Evolutionary conservation across 2,113 vertebrate species (phyloP).

Genomic region (Tyrannus savana): DNA sequence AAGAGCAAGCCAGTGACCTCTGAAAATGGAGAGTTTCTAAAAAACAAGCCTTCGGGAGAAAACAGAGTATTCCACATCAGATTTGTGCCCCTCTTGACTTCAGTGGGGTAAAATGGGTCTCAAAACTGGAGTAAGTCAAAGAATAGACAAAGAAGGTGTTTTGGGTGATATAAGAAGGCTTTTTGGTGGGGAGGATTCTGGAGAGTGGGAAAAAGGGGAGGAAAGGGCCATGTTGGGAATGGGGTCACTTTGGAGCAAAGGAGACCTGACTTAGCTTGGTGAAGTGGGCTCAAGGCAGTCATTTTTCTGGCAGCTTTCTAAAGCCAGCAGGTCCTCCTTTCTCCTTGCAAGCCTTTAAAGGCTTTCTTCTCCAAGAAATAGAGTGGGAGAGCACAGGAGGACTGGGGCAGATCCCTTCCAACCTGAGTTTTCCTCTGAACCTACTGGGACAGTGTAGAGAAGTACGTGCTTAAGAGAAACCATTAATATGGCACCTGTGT

Average conservation of each 20-base stretch:
- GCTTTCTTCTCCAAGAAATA: background rate
- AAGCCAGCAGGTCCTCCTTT: background rate
- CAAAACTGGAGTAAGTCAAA: background rate
- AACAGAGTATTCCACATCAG: background rate
- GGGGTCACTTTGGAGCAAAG: background rate
- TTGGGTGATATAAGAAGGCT: background rate
- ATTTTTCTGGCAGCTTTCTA: background rate
- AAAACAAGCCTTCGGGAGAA: background rate
- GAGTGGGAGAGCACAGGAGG: background rate
- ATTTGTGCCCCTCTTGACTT: background rate
- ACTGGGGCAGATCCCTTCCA: background rate
- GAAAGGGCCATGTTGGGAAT: background rate
- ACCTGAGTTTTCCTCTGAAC: background rate
- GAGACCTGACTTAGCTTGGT: background rate
- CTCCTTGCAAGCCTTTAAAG: background rate
- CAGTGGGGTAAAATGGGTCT: background rate
- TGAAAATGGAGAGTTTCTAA: constrained; percentile 21
- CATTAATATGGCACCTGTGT: background rate
- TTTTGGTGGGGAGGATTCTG: background rate
- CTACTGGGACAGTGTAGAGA: background rate
- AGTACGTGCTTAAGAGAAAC: background rate
- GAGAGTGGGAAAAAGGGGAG: background rate
- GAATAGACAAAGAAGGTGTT: background rate
- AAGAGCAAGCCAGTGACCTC: constrained; percentile 40
- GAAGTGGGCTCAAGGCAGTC: background rate